These are phyloP conservation scores for Bothrops alternatus DNA, from an alignment of 2,797 vertebrate genomes.

Conservation along the genomic window DNA sequence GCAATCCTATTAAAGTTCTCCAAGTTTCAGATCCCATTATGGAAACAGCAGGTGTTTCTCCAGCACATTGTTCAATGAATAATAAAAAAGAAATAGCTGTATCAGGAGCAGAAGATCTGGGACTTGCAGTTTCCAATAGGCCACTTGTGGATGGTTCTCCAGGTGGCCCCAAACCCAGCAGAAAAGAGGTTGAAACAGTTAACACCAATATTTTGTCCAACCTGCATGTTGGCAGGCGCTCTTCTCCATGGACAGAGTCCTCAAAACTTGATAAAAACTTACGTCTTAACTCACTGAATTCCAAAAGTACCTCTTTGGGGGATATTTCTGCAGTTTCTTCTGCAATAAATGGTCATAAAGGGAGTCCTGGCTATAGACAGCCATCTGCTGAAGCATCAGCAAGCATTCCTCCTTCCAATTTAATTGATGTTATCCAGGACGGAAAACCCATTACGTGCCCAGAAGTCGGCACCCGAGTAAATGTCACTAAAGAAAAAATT, in stretches of 20 bases:
- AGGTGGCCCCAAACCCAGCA: slow-evolving; percentile 27
- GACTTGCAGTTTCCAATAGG: slow-evolving; percentile 32
- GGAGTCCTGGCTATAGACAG: slow-evolving; percentile 34
- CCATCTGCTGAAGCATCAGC: slow-evolving; percentile 27
- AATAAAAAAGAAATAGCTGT: slow-evolving; percentile 28
- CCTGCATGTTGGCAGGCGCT: slow-evolving; percentile 14
- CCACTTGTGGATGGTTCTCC: slow-evolving; percentile 37
- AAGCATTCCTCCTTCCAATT: slow-evolving; percentile 15
- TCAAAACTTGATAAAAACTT: background rate
- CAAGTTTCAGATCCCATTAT: background rate
- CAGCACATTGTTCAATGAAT: background rate
- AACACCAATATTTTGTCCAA: slow-evolving; percentile 33
- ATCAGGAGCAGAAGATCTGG: slow-evolving; percentile 21
- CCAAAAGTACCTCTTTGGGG: slow-evolving; percentile 26
- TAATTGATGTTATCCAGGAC: slow-evolving; percentile 33
- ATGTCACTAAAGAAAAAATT: background rate
- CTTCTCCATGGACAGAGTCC: slow-evolving; percentile 22
- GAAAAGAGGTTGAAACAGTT: slow-evolving; percentile 17
- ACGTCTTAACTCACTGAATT: slow-evolving; percentile 1
- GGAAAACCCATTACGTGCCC: background rate
- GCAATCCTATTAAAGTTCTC: slow-evolving; percentile 19
- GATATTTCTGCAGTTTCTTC: slow-evolving; percentile 30
- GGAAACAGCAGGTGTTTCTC: slow-evolving; percentile 16
- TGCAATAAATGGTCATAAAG: slow-evolving; percentile 35
- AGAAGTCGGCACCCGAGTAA: background rate